Base-by-base conservation (phyloP, 2,113 vertebrate species). In the Naja naja region DNA sequence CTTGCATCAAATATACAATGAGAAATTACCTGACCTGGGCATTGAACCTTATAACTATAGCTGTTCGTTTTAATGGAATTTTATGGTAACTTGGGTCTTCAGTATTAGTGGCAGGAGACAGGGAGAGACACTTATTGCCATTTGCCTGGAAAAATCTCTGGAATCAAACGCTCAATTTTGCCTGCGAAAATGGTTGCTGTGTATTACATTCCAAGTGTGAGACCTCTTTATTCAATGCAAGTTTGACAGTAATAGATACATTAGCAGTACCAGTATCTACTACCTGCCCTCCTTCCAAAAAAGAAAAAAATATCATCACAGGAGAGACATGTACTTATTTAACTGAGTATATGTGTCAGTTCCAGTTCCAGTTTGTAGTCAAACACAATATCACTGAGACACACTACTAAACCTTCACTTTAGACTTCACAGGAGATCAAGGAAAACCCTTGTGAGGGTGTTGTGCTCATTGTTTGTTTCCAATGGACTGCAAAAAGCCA, bases 181-280 rank as follows among this genome's bases (percentile, higher is more conserved):
- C 52, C 55, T 90, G 56, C 16, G 1, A 4, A 16, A 0, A 45
- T 3, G 90, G 0, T 85, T 58, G 90, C 93, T 64, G 85, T 1
- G 47, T 12, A 14, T 87, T 53, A 43, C 20, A 0, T 1, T 34
- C 23, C 1, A 88, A 91, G 88, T 92, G 91, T 93, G 85, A 87
- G 93, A 93, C 23, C 85, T 58, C 94, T 87, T 54, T 88, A 53
- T 54, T 81, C 86, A 93, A 94, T 92, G 81, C 47, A 5, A 87
- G 92, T 89, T 81, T 81, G 74, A 43, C 34, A 8, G 22, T 92
- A 1, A 93, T 92, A 93, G 60, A 94, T 92, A 90, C 94, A 93
- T 91, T 93, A 93, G 92, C 92, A 47, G 90, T 49, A 30, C 18
- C 34, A 81, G 34, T 39, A 60, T 43, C 34, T 20, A 22, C 34